Evolutionary conservation across 2,888 invertebrate genomes (phyloP).

Genomic region (Rhorus exstirpatorius): DNA sequence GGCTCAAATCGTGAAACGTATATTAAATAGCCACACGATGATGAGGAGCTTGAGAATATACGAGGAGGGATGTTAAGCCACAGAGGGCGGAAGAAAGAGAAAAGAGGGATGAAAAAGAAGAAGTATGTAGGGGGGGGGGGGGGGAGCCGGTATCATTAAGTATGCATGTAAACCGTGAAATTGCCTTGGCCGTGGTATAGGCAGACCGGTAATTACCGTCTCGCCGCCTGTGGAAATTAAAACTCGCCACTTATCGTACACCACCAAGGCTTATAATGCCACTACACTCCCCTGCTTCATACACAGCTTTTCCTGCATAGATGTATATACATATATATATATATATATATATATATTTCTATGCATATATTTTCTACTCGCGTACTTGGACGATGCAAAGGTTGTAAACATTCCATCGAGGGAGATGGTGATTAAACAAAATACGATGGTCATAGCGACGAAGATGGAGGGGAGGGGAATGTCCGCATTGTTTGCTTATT

Average conservation of each 20-base stretch:
- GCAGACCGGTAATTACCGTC: slow-evolving; percentile 76
- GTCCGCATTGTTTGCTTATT: not conserved
- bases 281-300: slow-evolving; percentile 27
- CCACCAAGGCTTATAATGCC: slow-evolving; percentile 65
- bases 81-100: not conserved
- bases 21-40: slow-evolving; percentile 25
- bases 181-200: slow-evolving; percentile 72
- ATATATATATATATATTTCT: too few species aligned
- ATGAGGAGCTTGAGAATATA: slow-evolving; percentile 30
- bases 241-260: slow-evolving; percentile 77
- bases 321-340: not conserved
- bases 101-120: slow-evolving; percentile 36
- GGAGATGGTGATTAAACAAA: slow-evolving; percentile 4
- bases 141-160: slow-evolving; percentile 74
- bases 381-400: not conserved
- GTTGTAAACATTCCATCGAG: slow-evolving; percentile 29
- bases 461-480: slow-evolving; percentile 4
- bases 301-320: not conserved
- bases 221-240: slow-evolving; percentile 77
- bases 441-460: not conserved
- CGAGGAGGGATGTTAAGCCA: slow-evolving; percentile 51
- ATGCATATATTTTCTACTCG: slow-evolving; percentile 23
- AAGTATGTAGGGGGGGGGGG: slow-evolving; percentile 8
- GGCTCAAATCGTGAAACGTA: slow-evolving; percentile 35
- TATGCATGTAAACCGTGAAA: slow-evolving; percentile 81